Conservation (phyloP, 2,113 vertebrate species). For the Ascaphus truei region DNA sequence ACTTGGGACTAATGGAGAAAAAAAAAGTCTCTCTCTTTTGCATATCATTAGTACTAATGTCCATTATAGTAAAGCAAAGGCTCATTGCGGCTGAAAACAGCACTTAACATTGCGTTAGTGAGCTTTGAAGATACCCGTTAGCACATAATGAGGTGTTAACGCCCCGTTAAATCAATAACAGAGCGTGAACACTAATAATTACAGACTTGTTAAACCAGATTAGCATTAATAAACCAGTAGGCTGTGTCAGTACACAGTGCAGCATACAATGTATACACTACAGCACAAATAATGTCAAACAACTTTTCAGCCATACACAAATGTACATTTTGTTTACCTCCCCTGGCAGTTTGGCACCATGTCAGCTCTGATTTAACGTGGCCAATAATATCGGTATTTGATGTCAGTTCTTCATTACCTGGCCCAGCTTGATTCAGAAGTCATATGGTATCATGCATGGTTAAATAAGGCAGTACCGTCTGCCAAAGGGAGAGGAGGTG, state of each 20-base stretch:
- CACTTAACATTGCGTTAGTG: too few relatives aligned
- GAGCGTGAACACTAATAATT: background rate
- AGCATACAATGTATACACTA: slow-evolving; percentile 36
- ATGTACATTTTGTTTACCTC: slow-evolving; percentile 64
- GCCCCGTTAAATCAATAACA: too few relatives aligned
- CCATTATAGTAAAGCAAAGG: too few relatives aligned
- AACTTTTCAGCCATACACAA: slow-evolving; percentile 51
- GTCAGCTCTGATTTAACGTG: slow-evolving; percentile 63
- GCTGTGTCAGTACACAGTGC: background rate
- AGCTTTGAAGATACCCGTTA: too few relatives aligned
- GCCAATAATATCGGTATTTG: slow-evolving; percentile 66
- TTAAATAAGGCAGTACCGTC: slow-evolving; percentile 33
- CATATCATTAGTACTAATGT: too few relatives aligned
- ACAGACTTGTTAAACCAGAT: background rate
- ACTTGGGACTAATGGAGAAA: too few relatives aligned
- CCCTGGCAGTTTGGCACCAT: slow-evolving; percentile 50
- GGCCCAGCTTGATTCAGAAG: slow-evolving; percentile 49
- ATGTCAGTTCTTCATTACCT: slow-evolving; percentile 64
- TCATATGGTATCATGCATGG: slow-evolving; percentile 48
- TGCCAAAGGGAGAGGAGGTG: background rate
- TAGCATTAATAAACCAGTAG: background rate
- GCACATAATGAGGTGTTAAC: too few relatives aligned
- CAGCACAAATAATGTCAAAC: slow-evolving; percentile 64
- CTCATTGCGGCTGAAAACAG: too few relatives aligned
- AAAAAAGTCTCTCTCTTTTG: too few relatives aligned